These are phyloP conservation scores for Hybognathus amarus DNA, from an alignment of 2,797 vertebrate genomes.

Conservation along the genomic window DNA sequence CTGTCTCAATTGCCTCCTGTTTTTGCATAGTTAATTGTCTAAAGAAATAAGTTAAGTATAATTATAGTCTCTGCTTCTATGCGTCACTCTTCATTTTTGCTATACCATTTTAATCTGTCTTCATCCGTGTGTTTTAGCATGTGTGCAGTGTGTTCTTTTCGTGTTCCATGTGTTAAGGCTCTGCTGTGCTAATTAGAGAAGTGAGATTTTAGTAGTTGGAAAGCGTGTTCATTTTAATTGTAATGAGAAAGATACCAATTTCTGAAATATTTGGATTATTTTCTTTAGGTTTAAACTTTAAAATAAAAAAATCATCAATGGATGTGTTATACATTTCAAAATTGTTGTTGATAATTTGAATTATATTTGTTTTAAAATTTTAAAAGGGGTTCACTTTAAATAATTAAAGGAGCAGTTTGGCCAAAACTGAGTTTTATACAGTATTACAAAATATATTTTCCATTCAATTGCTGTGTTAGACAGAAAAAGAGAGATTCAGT, in stretches of 20 bases:
- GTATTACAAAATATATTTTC: neutral
- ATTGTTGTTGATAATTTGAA: neutral
- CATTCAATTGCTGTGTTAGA: neutral
- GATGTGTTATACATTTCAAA: neutral
- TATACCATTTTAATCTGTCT: neutral
- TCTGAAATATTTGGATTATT: neutral
- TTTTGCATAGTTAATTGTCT: neutral
- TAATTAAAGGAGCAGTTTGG: neutral
- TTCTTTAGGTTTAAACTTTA: neutral
- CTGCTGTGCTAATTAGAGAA: neutral
- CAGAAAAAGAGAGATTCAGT: neutral
- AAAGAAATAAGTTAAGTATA: neutral
- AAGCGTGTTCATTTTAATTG: neutral
- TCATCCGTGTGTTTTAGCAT: neutral
- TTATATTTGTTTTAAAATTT: neutral
- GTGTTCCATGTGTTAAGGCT: conserved; percentile 4
- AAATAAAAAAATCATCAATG: neutral
- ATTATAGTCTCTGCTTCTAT: neutral
- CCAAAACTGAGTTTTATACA: neutral
- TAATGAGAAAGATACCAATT: neutral
- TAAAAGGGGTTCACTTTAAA: neutral
- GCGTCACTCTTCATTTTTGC: neutral
- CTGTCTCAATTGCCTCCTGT: neutral
- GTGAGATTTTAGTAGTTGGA: neutral
- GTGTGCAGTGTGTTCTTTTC: neutral